Percentiles rank a stretch among this genome's conserved stretches.
Evolutionary conservation across 2,888 invertebrate species (phyloP).

Genomic region (Latrodectus hesperus): DNA sequence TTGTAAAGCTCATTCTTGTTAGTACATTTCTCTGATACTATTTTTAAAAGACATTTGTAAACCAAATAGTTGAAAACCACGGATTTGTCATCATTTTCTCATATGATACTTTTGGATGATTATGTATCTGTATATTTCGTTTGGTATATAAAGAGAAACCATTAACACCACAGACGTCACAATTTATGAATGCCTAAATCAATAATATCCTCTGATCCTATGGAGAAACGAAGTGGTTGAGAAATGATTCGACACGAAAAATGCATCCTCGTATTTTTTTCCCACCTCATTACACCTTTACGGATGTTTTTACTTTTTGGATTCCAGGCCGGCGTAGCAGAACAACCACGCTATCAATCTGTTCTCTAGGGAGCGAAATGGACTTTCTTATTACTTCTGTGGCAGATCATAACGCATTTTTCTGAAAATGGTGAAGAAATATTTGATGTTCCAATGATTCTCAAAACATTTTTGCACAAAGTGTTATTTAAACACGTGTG

Average conservation of each 20-base stretch:
- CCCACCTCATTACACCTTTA: slow-evolving; percentile 7
- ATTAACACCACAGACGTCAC: slow-evolving; percentile 7
- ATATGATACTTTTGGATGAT: too few relatives aligned
- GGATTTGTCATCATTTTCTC: too few relatives aligned
- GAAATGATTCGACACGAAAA: slow-evolving; percentile 48
- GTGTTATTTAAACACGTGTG: too few relatives aligned
- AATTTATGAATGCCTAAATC: slow-evolving; percentile 32
- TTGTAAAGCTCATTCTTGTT: too few relatives aligned
- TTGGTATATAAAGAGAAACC: slow-evolving; percentile 6
- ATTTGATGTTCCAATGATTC: not conserved
- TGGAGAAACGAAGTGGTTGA: slow-evolving; percentile 38
- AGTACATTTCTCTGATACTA: too few relatives aligned
- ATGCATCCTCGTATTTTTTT: slow-evolving; percentile 30
- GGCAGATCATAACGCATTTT: not conserved
- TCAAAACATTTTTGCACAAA: too few relatives aligned
- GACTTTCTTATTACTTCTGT: not conserved
- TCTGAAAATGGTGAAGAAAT: not conserved
- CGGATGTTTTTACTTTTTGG: not conserved
- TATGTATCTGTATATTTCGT: too few relatives aligned
- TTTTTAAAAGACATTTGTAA: too few relatives aligned
- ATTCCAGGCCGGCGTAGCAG: not conserved
- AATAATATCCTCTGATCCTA: slow-evolving; percentile 8
- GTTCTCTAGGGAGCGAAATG: not conserved
- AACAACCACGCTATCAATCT: not conserved
- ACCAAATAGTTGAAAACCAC: too few relatives aligned